Evolutionary conservation across 2,888 invertebrate species (phyloP), one percentile per base, ranked within the genome.

Genomic region (Ichneumoninae sp.): DNA sequence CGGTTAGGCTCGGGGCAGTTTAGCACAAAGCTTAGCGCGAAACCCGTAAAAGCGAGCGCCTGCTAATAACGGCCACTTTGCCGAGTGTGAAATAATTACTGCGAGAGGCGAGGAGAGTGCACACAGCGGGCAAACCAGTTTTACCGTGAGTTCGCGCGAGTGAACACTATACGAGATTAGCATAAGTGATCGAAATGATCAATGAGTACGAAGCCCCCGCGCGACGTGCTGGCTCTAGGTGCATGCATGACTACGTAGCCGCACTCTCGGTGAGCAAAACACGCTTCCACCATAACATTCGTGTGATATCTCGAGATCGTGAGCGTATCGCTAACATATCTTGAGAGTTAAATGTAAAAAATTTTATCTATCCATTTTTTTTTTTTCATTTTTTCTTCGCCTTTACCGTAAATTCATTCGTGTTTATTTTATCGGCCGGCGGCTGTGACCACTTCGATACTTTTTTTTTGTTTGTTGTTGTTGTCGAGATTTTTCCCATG

Each of bases 11-110:
- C 50, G 19, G 19, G 13, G 50, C 50, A 36, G 50, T 47, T 65
- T 47, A 36, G 30, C 65, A 66, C 36, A 71, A 62, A 79, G 26
- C 62, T 65, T 52, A 44, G 13, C 10, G 54, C 30, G 74, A 36
- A 54, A 68, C 65, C 74, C 65, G 54, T 75, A 78, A 81, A 70
- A 80, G 66, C 78, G 62, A 77, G 69, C 84, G 83, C 86, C 87
- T 88, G 89, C 91, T 91, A 92, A 92, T 92, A 90, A 91, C 91
- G 87, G 89, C 89, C 91, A 90, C 91, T 91, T 90, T 87, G 89
- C 44, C 89, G 89, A 92, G 93, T 91, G 93, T 90, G 91, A 93
- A 92, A 93, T 92, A 93, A 92, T 93, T 93, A 92, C 91, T 90
- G 88, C 86, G 89, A 88, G 89, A 89, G 89, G 47, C 36, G 71